Conservation (phyloP, 1,140 invertebrate species). For the Schlechtendalia chinensis region DNA sequence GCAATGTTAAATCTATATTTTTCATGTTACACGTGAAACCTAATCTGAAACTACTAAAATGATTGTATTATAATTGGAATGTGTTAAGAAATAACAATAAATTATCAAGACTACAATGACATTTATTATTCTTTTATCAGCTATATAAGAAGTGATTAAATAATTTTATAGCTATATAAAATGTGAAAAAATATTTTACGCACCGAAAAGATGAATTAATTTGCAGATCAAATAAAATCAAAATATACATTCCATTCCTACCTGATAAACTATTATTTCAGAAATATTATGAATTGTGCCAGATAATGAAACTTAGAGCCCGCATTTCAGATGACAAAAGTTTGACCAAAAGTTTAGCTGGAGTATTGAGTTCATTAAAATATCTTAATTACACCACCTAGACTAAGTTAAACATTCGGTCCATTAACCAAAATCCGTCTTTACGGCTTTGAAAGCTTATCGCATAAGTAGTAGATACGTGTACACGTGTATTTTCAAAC, state of each 20-base stretch:
- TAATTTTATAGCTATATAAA: too few species aligned
- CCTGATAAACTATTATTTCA: conserved; percentile 28
- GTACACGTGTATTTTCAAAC: neutral
- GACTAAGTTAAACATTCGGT: conserved; percentile 31
- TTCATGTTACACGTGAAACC: too few species aligned
- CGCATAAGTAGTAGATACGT: neutral
- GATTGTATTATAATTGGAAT: too few species aligned
- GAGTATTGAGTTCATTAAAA: conserved; percentile 38
- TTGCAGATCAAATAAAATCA: neutral
- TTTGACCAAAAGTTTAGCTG: conserved; percentile 30
- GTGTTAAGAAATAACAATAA: too few species aligned
- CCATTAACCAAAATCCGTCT: conserved; percentile 44
- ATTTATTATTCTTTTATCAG: too few species aligned
- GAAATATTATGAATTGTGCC: conserved; percentile 28
- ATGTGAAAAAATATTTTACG: too few species aligned
- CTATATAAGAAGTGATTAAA: too few species aligned
- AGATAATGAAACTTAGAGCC: conserved; percentile 14
- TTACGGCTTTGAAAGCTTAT: conserved; percentile 25
- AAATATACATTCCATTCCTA: neutral
- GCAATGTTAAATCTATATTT: too few species aligned
- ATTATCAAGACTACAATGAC: too few species aligned
- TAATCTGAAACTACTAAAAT: too few species aligned
- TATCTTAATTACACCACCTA: conserved; percentile 39
- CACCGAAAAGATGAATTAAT: too few species aligned
- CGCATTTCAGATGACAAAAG: conserved; percentile 36